These are phyloP conservation scores for Halyomorpha halys DNA, from an alignment of 1,140 invertebrate species.

Conservation along the genomic window DNA sequence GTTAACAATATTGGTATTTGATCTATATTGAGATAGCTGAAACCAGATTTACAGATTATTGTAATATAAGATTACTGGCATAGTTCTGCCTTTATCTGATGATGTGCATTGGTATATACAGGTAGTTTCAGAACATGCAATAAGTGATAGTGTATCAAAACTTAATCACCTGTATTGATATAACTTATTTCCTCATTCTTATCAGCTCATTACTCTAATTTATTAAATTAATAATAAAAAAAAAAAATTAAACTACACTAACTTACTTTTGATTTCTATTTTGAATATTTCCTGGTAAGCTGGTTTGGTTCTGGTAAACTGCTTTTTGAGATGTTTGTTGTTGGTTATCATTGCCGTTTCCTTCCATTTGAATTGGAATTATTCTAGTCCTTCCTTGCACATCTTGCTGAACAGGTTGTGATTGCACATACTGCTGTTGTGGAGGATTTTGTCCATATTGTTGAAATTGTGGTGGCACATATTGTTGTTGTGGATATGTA, in stretches of 20 bases:
- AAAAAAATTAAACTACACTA: neutral
- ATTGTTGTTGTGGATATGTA: constrained; percentile 29
- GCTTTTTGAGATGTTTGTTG: neutral
- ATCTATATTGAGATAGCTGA: too few species aligned
- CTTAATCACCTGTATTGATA: too few species aligned
- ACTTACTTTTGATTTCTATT: constrained; percentile 13
- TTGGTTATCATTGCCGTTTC: constrained; percentile 28
- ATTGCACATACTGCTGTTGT: constrained; percentile 27
- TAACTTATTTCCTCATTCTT: too few species aligned
- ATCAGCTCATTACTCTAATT: neutral
- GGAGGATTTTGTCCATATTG: neutral
- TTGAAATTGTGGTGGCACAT: constrained; percentile 27
- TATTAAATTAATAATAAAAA: neutral
- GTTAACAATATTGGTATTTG: too few species aligned
- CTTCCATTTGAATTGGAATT: constrained; percentile 43
- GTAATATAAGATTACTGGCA: too few species aligned
- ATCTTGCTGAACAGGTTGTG: constrained; percentile 32
- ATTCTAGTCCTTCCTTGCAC: constrained; percentile 32
- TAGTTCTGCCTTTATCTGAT: too few species aligned
- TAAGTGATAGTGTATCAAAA: too few species aligned
- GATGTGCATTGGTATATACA: too few species aligned
- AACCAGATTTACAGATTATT: too few species aligned
- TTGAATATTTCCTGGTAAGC: neutral
- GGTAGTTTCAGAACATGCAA: too few species aligned
- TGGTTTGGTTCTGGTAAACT: neutral